A percentile compares a stretch with the other conserved stretches of the same genome.
Evolutionary conservation across 2,113 vertebrate species (phyloP).

Genomic region (Zosterops borbonicus): DNA sequence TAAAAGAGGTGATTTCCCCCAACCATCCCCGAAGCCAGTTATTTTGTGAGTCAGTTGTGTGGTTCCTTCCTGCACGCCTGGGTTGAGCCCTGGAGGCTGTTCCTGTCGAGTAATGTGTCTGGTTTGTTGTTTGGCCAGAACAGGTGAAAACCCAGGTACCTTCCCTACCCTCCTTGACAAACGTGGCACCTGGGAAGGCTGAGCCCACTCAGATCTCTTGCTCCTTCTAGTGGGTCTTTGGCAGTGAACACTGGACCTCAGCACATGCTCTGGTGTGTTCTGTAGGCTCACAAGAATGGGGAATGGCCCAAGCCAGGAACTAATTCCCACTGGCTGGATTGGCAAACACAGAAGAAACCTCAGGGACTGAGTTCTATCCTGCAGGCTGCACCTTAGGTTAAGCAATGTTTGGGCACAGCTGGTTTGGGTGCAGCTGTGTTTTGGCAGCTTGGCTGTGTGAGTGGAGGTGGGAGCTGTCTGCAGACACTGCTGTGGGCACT

Average conservation of each 20-base stretch:
- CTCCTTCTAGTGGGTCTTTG: background rate
- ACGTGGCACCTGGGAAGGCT: background rate
- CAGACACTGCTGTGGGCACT: background rate
- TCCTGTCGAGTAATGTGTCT: fast-evolving
- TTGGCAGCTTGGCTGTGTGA: background rate
- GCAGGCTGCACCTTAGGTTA: background rate
- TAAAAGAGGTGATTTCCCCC: background rate
- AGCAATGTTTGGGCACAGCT: background rate
- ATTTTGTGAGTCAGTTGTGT: background rate
- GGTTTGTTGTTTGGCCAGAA: background rate
- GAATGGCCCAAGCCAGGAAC: background rate
- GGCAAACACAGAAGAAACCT: background rate
- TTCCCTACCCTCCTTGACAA: fast-evolving
- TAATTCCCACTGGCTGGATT: background rate
- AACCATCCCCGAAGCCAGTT: background rate
- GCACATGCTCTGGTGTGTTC: fast-evolving
- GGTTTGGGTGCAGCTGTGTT: background rate
- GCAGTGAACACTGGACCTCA: background rate
- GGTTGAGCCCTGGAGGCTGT: background rate
- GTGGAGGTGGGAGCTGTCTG: background rate
- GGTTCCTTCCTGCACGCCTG: background rate
- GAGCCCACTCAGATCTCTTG: background rate
- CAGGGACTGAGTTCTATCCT: background rate
- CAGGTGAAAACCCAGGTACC: fast-evolving
- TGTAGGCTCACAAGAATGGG: background rate